Conservation (phyloP, 2,113 vertebrate genomes). For the Mobula birostris region DNA sequence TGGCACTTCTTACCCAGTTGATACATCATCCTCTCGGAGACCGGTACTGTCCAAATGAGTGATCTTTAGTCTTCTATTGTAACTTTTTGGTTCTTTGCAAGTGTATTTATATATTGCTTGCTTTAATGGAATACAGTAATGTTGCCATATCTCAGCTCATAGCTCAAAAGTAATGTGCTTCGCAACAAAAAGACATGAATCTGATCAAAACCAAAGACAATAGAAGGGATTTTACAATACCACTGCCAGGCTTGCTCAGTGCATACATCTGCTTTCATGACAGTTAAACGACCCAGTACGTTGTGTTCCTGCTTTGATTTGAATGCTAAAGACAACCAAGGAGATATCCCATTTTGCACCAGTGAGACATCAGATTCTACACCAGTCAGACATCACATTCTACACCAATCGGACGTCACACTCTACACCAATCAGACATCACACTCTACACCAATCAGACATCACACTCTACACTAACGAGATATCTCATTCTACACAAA, state of each 20-base stretch:
- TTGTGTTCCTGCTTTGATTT: not conserved
- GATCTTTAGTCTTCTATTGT: not conserved
- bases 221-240: not conserved
- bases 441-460: too few relatives aligned
- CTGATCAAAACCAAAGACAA: not conserved
- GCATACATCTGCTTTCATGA: not conserved
- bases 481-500: too few relatives aligned
- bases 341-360: too few relatives aligned
- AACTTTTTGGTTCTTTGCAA: not conserved
- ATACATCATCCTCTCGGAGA: constrained; percentile 15
- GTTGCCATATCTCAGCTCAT: not conserved
- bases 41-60: not conserved
- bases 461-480: too few relatives aligned
- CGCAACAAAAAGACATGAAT: not conserved
- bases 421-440: too few relatives aligned
- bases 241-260: not conserved
- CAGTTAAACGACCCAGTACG: not conserved
- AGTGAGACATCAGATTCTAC: too few relatives aligned
- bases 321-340: not conserved
- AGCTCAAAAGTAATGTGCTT: not conserved
- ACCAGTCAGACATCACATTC: too few relatives aligned
- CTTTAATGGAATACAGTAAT: not conserved
- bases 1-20: not conserved
- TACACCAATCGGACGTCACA: too few relatives aligned
- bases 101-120: not conserved